Base-by-base conservation (phyloP, 1,140 invertebrate species). In the Drosophila kohkoa region DNA sequence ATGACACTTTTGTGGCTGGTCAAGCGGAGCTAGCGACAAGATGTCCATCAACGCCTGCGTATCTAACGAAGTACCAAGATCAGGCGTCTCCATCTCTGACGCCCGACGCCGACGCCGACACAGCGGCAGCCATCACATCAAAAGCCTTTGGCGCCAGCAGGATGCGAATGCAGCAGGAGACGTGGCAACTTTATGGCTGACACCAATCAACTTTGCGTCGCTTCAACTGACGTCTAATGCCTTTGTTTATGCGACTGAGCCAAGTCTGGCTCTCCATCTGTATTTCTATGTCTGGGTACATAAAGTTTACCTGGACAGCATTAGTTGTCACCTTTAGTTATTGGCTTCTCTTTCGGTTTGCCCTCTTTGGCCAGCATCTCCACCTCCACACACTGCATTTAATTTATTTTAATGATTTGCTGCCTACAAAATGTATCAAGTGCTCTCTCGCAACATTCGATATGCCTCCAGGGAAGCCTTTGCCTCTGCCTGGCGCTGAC, bases 41-140 rank as follows among this genome's bases (percentile, higher is more conserved):
- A 89, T 89, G 85, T 89, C 85, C 85, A 89, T 89, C 85, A 89
- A 89, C 85, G 85, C 85, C 85, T 89, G 85, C 85, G 85, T 85
- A 81, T 89, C 85, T 81, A 89, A 89, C 85, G 75, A 89, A 89
- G 78, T 77, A 70, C 69, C 81, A 60, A 68, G 64, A 59, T 74
- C 70, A 13, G 59, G 11, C n/a, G 35, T 10, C 57, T 7, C 20
- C 20, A 25, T 25, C 20, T 25, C 20, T 0, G 20, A 20, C 3
- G 20, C 20, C 7, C n/a, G 43, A 20, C 25, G 81, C 62, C 75
- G 46, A 48, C 46, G 16, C 15, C 46, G 46, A 25, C 20, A 25
- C 3, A 10, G 48, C 51, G 28, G 28, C 51, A 52, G 46, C 77
- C 25, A 55, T 71, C 72, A 85, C 85, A 76, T 89, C 85, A 89